Evolutionary conservation across 1,140 invertebrate genomes (phyloP), one percentile per base, ranked within the genome.

Genomic region (Danaus plexippus): DNA sequence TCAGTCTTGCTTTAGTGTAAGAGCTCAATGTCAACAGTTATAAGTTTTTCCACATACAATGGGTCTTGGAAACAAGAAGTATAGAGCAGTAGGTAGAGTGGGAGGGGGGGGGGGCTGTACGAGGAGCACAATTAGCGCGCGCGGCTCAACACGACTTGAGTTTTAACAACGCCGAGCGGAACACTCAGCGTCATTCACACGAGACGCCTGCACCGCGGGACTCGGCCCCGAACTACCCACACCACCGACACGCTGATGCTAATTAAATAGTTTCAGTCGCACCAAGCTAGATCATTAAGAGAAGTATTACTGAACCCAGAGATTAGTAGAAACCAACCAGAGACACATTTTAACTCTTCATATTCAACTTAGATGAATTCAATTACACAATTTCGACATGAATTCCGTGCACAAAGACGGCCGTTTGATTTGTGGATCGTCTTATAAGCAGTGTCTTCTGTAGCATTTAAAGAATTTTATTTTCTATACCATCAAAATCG

Each of bases 81-180:
- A 69, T 73, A 69, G 74, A 71, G 80, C 71, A 76, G 69, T 78
- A 73, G 76, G 69, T 74, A 60, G 67, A 59, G 67, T 59, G 61
- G 57, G 63, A 48, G 58, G 56, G 53, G 53, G 52, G 62, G 52
- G 61, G 58, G 60, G 64, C 64, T 70, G 67, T 64, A 73, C 67
- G 62, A 72, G 72, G 80, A 73, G 78, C 72, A 83, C 82, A 85
- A 85, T 85, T 85, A 85, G 82, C 80, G 80, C 69, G 79, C 77
- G 77, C 69, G 77, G 71, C 82, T 85, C 80, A 65, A 85, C 82
- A 73, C 80, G 67, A 67, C 80, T 85, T 81, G 70, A 85, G 80
- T 82, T 83, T 81, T 83, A 85, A 83, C 79, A 85, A 85, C 80
- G 76, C 66, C 61, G 58, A 67, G 58, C 61, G 61, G 72, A 75